Evolutionary conservation across 2,113 vertebrate species (phyloP), one percentile per base, ranked within the genome.

Genomic region (Thomomys bottae): DNA sequence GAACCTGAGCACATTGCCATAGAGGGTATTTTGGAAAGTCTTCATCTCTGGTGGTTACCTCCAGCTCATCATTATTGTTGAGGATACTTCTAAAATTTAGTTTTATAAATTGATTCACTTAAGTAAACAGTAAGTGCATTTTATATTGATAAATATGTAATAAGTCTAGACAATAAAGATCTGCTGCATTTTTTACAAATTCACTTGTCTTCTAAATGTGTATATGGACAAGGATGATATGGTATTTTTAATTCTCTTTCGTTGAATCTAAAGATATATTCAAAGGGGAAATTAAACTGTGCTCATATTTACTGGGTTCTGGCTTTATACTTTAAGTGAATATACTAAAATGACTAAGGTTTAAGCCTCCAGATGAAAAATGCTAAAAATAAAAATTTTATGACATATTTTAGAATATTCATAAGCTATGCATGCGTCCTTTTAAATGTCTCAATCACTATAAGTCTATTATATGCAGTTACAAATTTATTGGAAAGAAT

Each of bases 91-190:
- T 28, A 67, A 73, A 67, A 95, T 79, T 84, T 87, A 72, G 32
- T 84, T 93, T 88, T 86, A 68, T 59, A 83, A 83, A 88, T n/a
- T 83, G 93, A 93, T 88, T 91, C 67, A 92, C 15, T 32, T 89
- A 88, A 89, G 78, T 76, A 92, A 54, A 88, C 34, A 75, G 38
- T 76, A 93, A 90, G 54, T 86, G 78, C 75, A 93, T 91, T 93
- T 95, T 89, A 84, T 30, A 82, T 72, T 82, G 66, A 93, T 93
- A 82, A 85, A 77, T 91, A 78, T 86, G 30, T 76, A 94, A 80
- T 92, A 89, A 70, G 70, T 83, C 87, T 87, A 91, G 82, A 86
- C 79, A 92, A 63, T 80, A 83, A 87, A 94, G 90, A 36, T 66
- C 68, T 45, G 40, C 70, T 59, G 20, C 30, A 91, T 57, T 45